phyloP scores from a whole-genome alignment of 1,140 invertebrate genomes.

The Neodiprion pinetum region DNA sequence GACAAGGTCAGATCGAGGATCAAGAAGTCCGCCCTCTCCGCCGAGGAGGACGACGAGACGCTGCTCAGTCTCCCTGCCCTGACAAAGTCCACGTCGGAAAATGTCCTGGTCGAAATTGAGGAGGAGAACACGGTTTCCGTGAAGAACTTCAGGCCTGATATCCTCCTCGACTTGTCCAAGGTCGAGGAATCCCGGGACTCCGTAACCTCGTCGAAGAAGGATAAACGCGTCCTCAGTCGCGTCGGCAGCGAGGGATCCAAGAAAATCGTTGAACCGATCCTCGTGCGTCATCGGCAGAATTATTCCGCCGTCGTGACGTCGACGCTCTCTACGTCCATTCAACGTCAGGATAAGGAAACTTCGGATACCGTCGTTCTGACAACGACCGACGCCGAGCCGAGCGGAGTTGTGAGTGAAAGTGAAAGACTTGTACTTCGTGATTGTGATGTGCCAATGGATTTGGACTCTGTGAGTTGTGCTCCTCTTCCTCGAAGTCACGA shows the following conservation, averaged over 20 bases:
- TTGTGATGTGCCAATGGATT: too few relatives aligned
- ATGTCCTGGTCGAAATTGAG: slow-evolving; percentile 27
- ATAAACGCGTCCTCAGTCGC: slow-evolving; percentile 26
- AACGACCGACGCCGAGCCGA: too few relatives aligned
- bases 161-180: slow-evolving; percentile 51
- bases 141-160: slow-evolving; percentile 51
- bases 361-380: too few relatives aligned
- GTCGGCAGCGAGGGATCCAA: slow-evolving; percentile 37
- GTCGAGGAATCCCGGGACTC: slow-evolving; percentile 24
- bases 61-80: slow-evolving; percentile 33
- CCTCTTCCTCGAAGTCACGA: too few relatives aligned
- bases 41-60: slow-evolving; percentile 18
- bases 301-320: neutral
- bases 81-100: slow-evolving; percentile 51
- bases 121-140: slow-evolving; percentile 43
- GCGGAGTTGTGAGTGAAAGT: too few relatives aligned
- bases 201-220: slow-evolving; percentile 17
- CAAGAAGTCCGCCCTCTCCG: slow-evolving; percentile 14
- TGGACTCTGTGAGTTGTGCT: too few relatives aligned
- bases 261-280: neutral
- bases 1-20: slow-evolving; percentile 22
- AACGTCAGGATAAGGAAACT: too few relatives aligned
- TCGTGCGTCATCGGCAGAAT: neutral
- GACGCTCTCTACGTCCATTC: neutral
- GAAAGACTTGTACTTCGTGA: too few relatives aligned